phyloP scores from a whole-genome alignment of 2,113 vertebrate species.

The Etheostoma cragini region DNA sequence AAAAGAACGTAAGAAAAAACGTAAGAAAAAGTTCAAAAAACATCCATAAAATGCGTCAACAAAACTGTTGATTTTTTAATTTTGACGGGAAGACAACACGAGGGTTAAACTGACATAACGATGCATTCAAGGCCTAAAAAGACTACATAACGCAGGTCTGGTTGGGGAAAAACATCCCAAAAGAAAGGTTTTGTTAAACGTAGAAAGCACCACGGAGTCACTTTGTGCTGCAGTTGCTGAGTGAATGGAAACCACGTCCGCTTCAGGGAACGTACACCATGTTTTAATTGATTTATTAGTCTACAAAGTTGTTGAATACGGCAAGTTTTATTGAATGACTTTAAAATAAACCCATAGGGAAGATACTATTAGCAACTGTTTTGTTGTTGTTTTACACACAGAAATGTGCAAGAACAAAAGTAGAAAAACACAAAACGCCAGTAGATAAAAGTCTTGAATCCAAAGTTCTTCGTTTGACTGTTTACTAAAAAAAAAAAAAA shows the following conservation, averaged over 20 bases:
- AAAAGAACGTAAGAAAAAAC: too few species aligned
- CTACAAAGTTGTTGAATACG: neutral
- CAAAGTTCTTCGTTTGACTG: too few species aligned
- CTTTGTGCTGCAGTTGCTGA: conserved; percentile 27
- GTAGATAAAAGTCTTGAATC: too few species aligned
- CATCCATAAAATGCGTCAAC: too few species aligned
- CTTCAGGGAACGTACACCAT: neutral
- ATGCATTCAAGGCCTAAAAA: neutral
- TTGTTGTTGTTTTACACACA: neutral
- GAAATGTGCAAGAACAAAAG: neutral
- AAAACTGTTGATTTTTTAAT: too few species aligned
- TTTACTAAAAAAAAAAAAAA: too few species aligned
- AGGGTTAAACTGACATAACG: too few species aligned
- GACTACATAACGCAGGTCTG: neutral
- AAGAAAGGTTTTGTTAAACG: conserved; percentile 29
- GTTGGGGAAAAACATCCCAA: neutral
- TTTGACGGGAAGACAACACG: too few species aligned
- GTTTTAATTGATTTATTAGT: conserved; percentile 3
- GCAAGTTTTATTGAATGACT: too few species aligned
- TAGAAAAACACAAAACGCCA: neutral
- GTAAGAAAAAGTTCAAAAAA: too few species aligned
- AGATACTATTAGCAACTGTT: neutral
- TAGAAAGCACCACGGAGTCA: conserved; percentile 22
- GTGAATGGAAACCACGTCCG: neutral
- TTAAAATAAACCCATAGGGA: neutral